A percentile compares a stretch with the other conserved stretches of the same genome.
Evolutionary conservation across 2,113 vertebrate genomes (phyloP).

Genomic region (Osmerus eperlanus): DNA sequence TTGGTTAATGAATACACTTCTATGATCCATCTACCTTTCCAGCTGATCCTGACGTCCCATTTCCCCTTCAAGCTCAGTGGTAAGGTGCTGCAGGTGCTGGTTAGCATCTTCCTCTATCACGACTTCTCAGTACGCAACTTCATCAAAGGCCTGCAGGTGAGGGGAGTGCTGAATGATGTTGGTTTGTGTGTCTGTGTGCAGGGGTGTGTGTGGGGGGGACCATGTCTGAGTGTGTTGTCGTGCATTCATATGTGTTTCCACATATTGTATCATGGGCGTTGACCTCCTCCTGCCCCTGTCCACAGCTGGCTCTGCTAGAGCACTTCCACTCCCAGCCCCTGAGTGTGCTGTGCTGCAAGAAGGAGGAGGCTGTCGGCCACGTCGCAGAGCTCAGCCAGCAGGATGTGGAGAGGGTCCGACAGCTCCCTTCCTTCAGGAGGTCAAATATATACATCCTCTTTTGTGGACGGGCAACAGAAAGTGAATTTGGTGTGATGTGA

Average conservation of each 20-base stretch:
- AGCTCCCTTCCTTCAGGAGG: slow-evolving; percentile 89
- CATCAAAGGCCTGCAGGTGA: slow-evolving; percentile 94
- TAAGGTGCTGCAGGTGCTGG: slow-evolving; percentile 88
- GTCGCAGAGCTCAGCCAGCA: slow-evolving; percentile 68
- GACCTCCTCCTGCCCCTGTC: slow-evolving; percentile 25
- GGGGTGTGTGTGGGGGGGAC: background rate
- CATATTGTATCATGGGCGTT: background rate
- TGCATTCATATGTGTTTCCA: background rate
- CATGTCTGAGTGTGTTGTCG: background rate
- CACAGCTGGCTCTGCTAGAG: slow-evolving; percentile 87
- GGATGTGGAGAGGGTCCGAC: slow-evolving; percentile 83
- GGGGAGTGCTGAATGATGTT: background rate
- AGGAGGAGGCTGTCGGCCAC: slow-evolving; percentile 68
- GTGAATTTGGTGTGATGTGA: too few species aligned
- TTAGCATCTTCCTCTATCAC: slow-evolving; percentile 93
- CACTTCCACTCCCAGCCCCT: slow-evolving; percentile 90
- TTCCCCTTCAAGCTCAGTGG: slow-evolving; percentile 89
- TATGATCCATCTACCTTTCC: slow-evolving; percentile 17
- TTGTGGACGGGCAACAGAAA: background rate
- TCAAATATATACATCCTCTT: slow-evolving; percentile 43
- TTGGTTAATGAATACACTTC: background rate
- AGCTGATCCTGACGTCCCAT: slow-evolving; percentile 82
- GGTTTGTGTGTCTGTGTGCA: background rate
- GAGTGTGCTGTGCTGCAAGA: slow-evolving; percentile 85
- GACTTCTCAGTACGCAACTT: slow-evolving; percentile 97